Evolutionary conservation across 2,888 invertebrate genomes (phyloP).

Genomic region (Hetaerina titia): DNA sequence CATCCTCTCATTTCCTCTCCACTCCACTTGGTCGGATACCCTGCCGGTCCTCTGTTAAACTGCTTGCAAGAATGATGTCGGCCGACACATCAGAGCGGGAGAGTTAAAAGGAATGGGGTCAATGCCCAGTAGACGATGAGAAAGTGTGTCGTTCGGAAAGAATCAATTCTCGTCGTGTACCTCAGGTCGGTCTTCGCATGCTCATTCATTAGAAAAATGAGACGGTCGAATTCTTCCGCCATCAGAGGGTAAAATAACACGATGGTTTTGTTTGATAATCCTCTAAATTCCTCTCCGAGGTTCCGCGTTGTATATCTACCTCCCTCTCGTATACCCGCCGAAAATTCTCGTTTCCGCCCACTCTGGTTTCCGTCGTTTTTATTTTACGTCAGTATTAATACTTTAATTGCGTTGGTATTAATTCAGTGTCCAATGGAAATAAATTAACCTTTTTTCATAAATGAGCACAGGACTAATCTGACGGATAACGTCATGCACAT

Average conservation of each 20-base stretch:
- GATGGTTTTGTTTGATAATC: not conserved
- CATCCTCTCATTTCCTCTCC: not conserved
- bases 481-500: too few relatives aligned
- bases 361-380: too few relatives aligned
- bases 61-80: not conserved
- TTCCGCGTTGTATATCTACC: not conserved
- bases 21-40: not conserved
- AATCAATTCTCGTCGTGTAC: constrained; percentile 4
- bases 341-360: not conserved
- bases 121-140: not conserved
- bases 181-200: not conserved
- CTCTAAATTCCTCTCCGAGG: not conserved
- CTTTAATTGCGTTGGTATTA: too few relatives aligned
- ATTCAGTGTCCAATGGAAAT: too few relatives aligned
- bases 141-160: constrained; percentile 14
- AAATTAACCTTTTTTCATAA: too few relatives aligned
- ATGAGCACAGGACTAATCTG: too few relatives aligned
- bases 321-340: not conserved
- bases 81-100: not conserved
- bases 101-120: not conserved
- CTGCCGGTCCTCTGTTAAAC: not conserved
- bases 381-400: too few relatives aligned
- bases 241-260: not conserved
- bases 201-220: not conserved
- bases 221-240: not conserved